Evolutionary conservation across 2,113 vertebrate species (phyloP), one percentile per base, ranked within the genome.

Genomic region (Dicaeum eximium): DNA sequence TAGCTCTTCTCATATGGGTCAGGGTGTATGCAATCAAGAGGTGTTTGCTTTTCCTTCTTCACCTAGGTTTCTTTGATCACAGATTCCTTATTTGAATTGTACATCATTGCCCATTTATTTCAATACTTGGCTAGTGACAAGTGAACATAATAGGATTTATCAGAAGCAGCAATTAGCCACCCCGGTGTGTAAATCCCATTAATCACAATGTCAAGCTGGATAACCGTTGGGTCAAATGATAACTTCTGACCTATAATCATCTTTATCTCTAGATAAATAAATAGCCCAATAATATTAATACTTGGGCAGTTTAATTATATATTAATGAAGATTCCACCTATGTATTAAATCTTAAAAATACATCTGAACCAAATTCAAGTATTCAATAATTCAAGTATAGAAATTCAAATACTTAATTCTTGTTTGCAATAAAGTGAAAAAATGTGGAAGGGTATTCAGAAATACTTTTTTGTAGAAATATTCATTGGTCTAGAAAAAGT

Each of bases 21-120:
- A 67, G 9, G 15, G 13, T 80, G 51, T 37, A 64, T 23, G 10
- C n/a, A 22, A 18, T 60, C 23, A 40, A 60, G 13, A 66, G 9
- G 6, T 44, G 58, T 60, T 89, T 71, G 57, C 4, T 87, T 96
- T 73, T 87, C 15, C 22, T 91, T 66, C 77, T 45, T 90, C 58
- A 57, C 24, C 5, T 54, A 25, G 6, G 30, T 92, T 86, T 80
- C 51, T 86, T 71, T 80, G 35, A 71, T 88, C 50, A 73, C 44
- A 33, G 3, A 47, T 72, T 87, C n/a, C 24, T 35, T 89, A 82
- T 94, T 87, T 87, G 82, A 96, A 93, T 71, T 90, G 38, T 77
- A 48, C 45, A 92, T 90, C 86, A 75, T 88, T 44, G 65, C 40
- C 27, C 48, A 95, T 97, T 97, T 95, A 53, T 95, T 97, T 96